Evolutionary conservation across 2,797 vertebrate species (phyloP).

Genomic region (Brotula barbata): DNA sequence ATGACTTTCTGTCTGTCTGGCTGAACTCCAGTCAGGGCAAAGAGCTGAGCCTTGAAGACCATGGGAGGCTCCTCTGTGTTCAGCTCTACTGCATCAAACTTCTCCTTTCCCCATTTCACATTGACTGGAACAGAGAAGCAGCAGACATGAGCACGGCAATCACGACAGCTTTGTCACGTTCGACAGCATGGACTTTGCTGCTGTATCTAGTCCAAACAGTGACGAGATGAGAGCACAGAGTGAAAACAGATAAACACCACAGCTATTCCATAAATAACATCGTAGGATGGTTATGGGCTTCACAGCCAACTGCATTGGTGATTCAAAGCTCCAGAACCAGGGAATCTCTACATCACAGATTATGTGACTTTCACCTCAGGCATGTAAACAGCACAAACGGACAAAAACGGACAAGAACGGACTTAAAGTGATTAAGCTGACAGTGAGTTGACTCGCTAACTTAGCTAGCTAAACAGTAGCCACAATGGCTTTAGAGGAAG

Average conservation of each 20-base stretch:
- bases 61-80: conserved; percentile 98
- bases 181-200: conserved; percentile 55
- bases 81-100: conserved; percentile 95
- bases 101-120: conserved; percentile 99
- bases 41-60: conserved; percentile 99
- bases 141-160: not conserved
- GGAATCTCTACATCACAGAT: not conserved
- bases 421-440: not conserved
- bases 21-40: conserved; percentile 95
- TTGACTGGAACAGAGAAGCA: conserved; percentile 80
- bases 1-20: conserved; percentile 98
- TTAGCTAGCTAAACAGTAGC: conserved; percentile 28
- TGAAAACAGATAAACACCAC: not conserved
- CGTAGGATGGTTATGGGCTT: too few species aligned
- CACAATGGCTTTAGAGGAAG: not conserved
- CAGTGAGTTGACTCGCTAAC: conserved; percentile 7
- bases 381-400: rapidly evolving
- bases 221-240: too few species aligned
- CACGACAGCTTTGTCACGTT: conserved; percentile 11
- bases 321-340: not conserved
- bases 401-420: rapidly evolving
- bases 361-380: not conserved
- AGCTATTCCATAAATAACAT: rapidly evolving
- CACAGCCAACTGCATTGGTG: too few species aligned
- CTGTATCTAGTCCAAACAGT: too few species aligned